These are phyloP conservation scores for Excalfactoria chinensis DNA, from an alignment of 2,113 vertebrate species.

Conservation along the genomic window DNA sequence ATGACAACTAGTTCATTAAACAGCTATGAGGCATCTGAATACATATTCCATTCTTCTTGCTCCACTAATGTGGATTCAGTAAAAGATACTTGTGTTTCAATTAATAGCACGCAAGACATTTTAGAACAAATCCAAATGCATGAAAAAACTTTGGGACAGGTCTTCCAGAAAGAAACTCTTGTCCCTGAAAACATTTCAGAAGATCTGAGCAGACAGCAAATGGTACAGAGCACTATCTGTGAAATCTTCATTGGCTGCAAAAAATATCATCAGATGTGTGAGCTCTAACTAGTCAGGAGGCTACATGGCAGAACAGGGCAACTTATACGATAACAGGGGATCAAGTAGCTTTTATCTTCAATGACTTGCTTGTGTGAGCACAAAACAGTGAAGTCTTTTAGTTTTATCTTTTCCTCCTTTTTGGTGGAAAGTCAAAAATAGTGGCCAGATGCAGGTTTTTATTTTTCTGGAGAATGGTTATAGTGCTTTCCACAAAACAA, in stretches of 20 bases:
- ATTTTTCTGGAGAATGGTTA: background rate
- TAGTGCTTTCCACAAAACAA: background rate
- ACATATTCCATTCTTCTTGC: background rate
- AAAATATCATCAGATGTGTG: background rate
- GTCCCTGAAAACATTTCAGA: background rate
- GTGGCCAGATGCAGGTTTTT: background rate
- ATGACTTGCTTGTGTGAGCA: background rate
- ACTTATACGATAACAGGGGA: fast-evolving
- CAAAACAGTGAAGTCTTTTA: background rate
- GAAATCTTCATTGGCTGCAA: background rate
- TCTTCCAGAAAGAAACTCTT: background rate
- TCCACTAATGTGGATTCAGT: background rate
- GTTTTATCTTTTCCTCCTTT: background rate
- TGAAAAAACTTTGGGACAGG: background rate
- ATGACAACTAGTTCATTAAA: background rate
- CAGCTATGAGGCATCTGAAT: background rate
- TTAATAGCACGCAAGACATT: background rate
- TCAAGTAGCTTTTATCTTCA: background rate
- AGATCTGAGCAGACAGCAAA: background rate
- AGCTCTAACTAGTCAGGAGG: background rate
- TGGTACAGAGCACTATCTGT: fast-evolving
- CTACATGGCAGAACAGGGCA: fast-evolving
- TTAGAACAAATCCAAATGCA: background rate
- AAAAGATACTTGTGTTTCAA: background rate
- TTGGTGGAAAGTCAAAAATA: background rate